Base-by-base conservation (phyloP, 2,113 vertebrate genomes). In the Pollimyrus isidori region DNA sequence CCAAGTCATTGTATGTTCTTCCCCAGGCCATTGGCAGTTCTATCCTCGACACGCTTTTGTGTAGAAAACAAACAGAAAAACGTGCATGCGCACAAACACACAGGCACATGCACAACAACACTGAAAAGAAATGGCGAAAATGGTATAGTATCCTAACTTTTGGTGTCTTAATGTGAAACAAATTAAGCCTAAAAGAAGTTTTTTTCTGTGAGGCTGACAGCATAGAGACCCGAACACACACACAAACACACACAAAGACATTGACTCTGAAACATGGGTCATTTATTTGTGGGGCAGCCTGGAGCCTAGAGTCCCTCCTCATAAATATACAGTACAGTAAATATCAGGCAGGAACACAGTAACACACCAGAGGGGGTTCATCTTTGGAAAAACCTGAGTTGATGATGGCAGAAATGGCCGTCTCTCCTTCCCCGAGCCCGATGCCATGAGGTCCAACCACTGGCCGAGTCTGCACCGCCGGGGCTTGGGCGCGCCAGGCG, bases 291-390 rank as follows among this genome's bases (percentile, higher is more conserved):
- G 35, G 30, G 73, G 73, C 35, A 42, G 30, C 73, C 73, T 80
- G 73, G 35, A 42, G 73, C 73, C 73, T 80, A 4, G 6, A 39
- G 35, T 80, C 73, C 17, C 17, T 80, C 13, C 35, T 80, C 35
- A 69, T 69, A 69, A 80, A 48, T 84, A 84, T 84, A 45, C 45
- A 46, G 82, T 84, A 84, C 82, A 84, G 35, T 80, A 80, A 80
- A 80, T 80, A 80, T 80, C 35, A 80, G 30, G 35, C 73, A 42
- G 73, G 73, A 80, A 80, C 35, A 80, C 35, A 42, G 30, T 6
- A 6, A 80, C 35, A 69, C 62, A 30, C n/a, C 10, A 26, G 62
- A 19, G 73, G 13, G 4, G 30, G 5, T 39, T 80, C 73, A 17
- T 42, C 73, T 80, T 35, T 39, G 30, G 35, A 80, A 80, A 76